Evolutionary conservation across 1,140 invertebrate genomes (phyloP).

Genomic region (Drosophila murphyi): DNA sequence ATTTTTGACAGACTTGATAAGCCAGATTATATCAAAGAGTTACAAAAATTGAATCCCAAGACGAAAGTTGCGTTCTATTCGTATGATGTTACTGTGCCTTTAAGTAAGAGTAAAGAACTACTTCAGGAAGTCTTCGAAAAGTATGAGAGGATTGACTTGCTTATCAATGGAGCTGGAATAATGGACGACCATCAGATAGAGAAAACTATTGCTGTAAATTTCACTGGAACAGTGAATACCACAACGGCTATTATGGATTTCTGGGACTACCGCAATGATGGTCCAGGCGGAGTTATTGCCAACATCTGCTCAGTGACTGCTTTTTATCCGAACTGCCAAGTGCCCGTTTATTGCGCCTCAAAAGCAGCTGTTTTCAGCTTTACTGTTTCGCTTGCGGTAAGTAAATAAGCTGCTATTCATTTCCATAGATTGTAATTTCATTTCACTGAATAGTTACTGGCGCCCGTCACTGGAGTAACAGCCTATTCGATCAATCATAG

Average conservation of each 20-base stretch:
- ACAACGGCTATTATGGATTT: constrained; percentile 73
- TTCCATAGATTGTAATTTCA: not conserved
- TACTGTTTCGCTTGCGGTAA: constrained; percentile 81
- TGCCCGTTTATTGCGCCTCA: constrained; percentile 85
- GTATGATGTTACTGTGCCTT: constrained; percentile 72
- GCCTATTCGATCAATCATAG: constrained; percentile 70
- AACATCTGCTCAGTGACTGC: constrained; percentile 88
- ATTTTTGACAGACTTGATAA: constrained; percentile 75
- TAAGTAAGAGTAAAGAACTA: constrained; percentile 57
- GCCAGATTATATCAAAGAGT: constrained; percentile 57
- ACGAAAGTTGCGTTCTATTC: constrained; percentile 60
- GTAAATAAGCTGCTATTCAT: not conserved
- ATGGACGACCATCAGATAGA: constrained; percentile 74
- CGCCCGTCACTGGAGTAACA: constrained; percentile 59
- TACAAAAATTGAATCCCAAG: constrained; percentile 71
- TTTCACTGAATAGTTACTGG: constrained; percentile 44
- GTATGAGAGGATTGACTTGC: constrained; percentile 69
- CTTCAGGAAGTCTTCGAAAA: constrained; percentile 63
- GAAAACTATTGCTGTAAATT: constrained; percentile 78
- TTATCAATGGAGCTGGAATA: constrained; percentile 79
- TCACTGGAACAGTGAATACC: constrained; percentile 75
- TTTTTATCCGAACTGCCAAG: constrained; percentile 78
- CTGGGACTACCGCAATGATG: constrained; percentile 87
- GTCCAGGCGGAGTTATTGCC: constrained; percentile 87
- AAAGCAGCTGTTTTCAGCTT: constrained; percentile 85